These are phyloP conservation scores for Galemys pyrenaicus DNA, from an alignment of 2,113 vertebrate genomes.

Conservation along the genomic window DNA sequence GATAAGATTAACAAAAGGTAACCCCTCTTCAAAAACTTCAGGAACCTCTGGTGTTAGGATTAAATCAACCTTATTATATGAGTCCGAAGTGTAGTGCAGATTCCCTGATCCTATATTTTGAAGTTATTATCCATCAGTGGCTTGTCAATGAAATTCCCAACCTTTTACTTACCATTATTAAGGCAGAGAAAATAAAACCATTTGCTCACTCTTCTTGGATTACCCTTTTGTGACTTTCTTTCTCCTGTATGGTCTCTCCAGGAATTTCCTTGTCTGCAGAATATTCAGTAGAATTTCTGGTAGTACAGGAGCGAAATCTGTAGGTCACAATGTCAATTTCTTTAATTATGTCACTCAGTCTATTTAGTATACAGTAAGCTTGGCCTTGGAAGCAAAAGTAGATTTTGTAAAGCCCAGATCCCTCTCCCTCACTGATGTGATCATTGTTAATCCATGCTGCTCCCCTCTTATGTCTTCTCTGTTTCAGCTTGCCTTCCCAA, in stretches of 20 bases:
- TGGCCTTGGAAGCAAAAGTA: background rate
- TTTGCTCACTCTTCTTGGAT: background rate
- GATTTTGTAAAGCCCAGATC: background rate
- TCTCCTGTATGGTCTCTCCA: background rate
- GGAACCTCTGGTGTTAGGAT: background rate
- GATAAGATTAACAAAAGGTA: background rate
- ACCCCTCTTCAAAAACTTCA: conserved; percentile 8
- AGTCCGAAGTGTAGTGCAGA: conserved; percentile 30
- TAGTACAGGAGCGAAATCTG: background rate
- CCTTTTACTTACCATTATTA: background rate
- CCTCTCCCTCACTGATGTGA: background rate
- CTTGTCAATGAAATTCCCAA: conserved; percentile 8
- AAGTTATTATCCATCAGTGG: background rate
- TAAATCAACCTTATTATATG: background rate
- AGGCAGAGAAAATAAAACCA: background rate
- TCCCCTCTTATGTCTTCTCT: background rate
- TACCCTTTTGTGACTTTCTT: background rate
- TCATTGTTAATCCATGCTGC: background rate
- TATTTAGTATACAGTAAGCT: background rate
- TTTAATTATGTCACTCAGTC: background rate
- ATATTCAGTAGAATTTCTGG: background rate
- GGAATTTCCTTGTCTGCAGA: background rate
- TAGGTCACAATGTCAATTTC: background rate
- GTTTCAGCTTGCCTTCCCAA: background rate
- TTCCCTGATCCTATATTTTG: background rate